Base-by-base conservation (phyloP, 2,113 vertebrate genomes). In the Tringa solitaria region DNA sequence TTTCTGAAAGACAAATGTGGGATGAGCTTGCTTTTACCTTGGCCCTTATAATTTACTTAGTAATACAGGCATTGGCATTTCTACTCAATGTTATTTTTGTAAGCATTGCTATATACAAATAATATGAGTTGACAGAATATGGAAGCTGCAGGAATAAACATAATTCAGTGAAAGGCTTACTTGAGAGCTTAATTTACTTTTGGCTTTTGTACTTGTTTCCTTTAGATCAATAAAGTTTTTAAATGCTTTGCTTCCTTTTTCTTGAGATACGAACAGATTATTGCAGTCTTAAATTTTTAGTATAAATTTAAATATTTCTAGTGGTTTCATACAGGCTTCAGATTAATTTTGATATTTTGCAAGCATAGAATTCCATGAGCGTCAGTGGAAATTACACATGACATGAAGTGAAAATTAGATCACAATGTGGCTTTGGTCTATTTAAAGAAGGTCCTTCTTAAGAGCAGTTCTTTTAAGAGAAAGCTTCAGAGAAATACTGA, bases 341-440 rank as follows among this genome's bases (percentile, higher is more conserved):
- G 54, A 89, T 74, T 4, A 16, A 53, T 57, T 83, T 70, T 35
- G 1, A 17, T 64, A 83, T 32, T 82, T 69, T 80, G 3, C 27
- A 68, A 72, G 53, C 12, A 56, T 12, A 77, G 46, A 84, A 45
- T 77, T 89, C 45, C 7, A 22, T 32, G 30, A 68, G 6, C 88
- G 88, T 88, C 50, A 73, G 50, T 67, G 45, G 27, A 85, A 90
- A 69, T 85, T 77, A 16, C 7, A 39, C 2, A 14, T 20, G 16
- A 82, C 46, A 46, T 77, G 8, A 85, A 64, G 20, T 37, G 50
- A 73, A 92, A 93, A 90, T 77, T 24, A 80, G 28, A 77, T 65
- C 45, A 89, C 65, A 26, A 50, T 46, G 27, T 59, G 35, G 4
- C n/a, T 23, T 76, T 60, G 3, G 12, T 37, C n/a, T 67, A 4